Evolutionary conservation across 2,113 vertebrate genomes (phyloP), one percentile per base, ranked within the genome.

Genomic region (Euleptes europaea): DNA sequence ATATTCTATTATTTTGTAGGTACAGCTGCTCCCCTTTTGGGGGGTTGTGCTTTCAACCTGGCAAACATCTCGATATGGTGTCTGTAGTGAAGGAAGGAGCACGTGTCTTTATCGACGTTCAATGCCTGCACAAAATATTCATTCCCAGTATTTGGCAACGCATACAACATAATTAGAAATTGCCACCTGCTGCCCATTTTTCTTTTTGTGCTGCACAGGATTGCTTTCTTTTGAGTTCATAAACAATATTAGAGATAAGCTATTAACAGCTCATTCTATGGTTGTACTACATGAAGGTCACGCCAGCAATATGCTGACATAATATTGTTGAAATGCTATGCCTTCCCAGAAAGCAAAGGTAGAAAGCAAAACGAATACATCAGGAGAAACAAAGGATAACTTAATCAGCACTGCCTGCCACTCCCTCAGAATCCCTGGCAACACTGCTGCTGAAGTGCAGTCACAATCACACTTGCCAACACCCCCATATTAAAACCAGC

Each of bases 81-180:
- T 83, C 38, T 83, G 69, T 21, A 65, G 19, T 70, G 35, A 35
- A 26, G 80, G 28, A 73, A 49, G 23, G 33, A 28, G 51, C 51
- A 73, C 21, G 47, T 72, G 4, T 73, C 69, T 73, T 82, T 54
- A 26, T 38, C 42, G 71, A 82, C 21, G 23, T 35, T 72, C 35
- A 82, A 54, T 54, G 14, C 7, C 47, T 81, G 51, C 66, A 82
- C 49, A 82, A 82, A 80, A 82, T n/a, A 49, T 72, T 82, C 70
- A 73, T 9, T 33, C 26, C 72, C 67, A 26, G 15, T 73, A n/a
- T 26, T 42, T 66, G 71, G 71, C 72, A 83, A 72, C 17, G n/a
- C 74, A 82, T 82, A 42, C 51, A 82, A 82, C 28, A 73, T 82
- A 82, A 73, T 82, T 65, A 83, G 71, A 74, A 75, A 83, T 42